Conservation (phyloP, 2,797 vertebrate species). For the Urocyon cinereoargenteus region DNA sequence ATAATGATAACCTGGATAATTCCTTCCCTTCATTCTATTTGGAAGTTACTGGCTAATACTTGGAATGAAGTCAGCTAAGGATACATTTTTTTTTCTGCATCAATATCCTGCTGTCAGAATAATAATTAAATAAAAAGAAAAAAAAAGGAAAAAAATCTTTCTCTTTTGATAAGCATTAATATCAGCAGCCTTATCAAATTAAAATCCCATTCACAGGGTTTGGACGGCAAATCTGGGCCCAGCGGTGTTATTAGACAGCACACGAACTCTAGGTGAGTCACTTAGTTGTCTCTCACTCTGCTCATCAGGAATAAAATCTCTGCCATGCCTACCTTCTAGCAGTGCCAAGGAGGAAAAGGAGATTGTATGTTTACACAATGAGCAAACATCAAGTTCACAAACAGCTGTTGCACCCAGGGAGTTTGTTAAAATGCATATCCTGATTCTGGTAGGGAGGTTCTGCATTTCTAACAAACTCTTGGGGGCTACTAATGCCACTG, state of each 20-base stretch:
- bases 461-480: neutral
- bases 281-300: neutral
- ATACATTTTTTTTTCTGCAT: neutral
- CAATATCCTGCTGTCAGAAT: neutral
- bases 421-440: neutral
- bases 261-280: fast-evolving
- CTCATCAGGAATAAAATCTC: too few relatives aligned
- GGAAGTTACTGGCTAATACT: neutral
- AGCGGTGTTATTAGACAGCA: fast-evolving
- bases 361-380: fast-evolving
- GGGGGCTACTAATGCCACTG: fast-evolving
- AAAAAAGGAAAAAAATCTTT: neutral
- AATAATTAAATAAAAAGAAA: neutral
- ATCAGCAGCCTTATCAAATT: neutral
- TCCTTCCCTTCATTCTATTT: neutral
- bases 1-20: neutral
- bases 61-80: neutral
- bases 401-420: fast-evolving
- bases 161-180: neutral
- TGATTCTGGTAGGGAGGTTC: fast-evolving
- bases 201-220: neutral
- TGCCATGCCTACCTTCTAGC: neutral
- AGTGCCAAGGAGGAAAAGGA: neutral
- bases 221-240: neutral
- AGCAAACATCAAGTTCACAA: neutral